Evolutionary conservation across 2,797 vertebrate species (phyloP), one percentile per base, ranked within the genome.

Genomic region (Sebastiscus tertius): DNA sequence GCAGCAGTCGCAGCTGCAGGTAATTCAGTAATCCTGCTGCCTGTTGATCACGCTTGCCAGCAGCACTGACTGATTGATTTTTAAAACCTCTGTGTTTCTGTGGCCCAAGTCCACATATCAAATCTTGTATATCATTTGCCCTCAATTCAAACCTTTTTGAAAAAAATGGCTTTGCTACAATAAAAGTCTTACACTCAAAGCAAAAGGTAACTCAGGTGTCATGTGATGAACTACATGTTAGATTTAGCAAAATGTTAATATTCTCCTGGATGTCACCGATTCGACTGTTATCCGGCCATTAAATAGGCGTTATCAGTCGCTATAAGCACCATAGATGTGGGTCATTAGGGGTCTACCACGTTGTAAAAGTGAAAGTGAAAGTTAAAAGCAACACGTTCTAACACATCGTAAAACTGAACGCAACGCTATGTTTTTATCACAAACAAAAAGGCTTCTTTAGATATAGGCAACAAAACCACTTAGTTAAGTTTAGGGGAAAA

Each of bases 1-100:
- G 5, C 39, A 77, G 20, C 52, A 54, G 52, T 54, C n/a, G 58
- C 64, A 84, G 70, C 68, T 77, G 62, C 58, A 59, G 69, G 63
- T 77, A 77, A 67, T 34, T 65, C 27, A 49, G 71, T 75, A 79
- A 77, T 86, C 52, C 75, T 72, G 64, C 67, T 60, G 61, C 33
- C 73, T 70, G 77, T 70, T 81, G 64, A 60, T 79, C 54, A 60
- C 3, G 31, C 54, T 52, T 67, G 64, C 46, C 83, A 81, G 71
- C 64, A 58, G 11, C 66, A 49, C 4, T 79, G 42, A 84, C 68
- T 79, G 46, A 69, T 82, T 79, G 16, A 58, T 8, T 42, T 54
- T 27, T 5, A 61, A 72, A 72, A 72, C 33, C 34, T 1, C 72
- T 79, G 70, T 52, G 20, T n/a, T 49, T 10, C 14, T 46, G 18